Evolutionary conservation across 2,113 vertebrate species (phyloP).

Genomic region (Himantopus leucocephalus): DNA sequence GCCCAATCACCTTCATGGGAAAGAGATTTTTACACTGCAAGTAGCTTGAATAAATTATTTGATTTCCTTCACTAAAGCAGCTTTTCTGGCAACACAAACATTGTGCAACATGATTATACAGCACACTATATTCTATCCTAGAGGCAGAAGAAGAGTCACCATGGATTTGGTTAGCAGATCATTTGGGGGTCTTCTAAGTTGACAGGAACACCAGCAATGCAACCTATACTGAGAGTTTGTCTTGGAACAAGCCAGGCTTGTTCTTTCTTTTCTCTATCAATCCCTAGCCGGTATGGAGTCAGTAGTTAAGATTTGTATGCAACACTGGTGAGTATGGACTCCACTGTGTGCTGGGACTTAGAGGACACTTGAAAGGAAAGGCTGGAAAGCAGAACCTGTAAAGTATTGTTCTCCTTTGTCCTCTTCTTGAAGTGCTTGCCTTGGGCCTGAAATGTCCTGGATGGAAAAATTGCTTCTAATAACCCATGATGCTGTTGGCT

Average conservation of each 20-base stretch:
- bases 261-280: neutral
- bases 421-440: neutral
- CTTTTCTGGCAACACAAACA: neutral
- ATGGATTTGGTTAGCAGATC: neutral
- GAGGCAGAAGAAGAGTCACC: neutral
- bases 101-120: neutral
- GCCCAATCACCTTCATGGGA: neutral
- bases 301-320: neutral
- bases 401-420: neutral
- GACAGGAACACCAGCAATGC: neutral
- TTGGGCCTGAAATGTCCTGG: conserved; percentile 20
- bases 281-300: neutral
- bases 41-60: neutral
- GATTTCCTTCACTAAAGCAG: neutral
- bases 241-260: neutral
- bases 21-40: neutral
- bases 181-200: neutral
- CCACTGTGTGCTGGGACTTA: neutral
- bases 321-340: neutral
- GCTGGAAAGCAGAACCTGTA: neutral
- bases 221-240: neutral
- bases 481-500: neutral
- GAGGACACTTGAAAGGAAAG: conserved; percentile 9
- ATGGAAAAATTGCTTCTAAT: neutral
- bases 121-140: neutral